Evolutionary conservation across 2,113 vertebrate genomes (phyloP).

Genomic region (Osmerus eperlanus): DNA sequence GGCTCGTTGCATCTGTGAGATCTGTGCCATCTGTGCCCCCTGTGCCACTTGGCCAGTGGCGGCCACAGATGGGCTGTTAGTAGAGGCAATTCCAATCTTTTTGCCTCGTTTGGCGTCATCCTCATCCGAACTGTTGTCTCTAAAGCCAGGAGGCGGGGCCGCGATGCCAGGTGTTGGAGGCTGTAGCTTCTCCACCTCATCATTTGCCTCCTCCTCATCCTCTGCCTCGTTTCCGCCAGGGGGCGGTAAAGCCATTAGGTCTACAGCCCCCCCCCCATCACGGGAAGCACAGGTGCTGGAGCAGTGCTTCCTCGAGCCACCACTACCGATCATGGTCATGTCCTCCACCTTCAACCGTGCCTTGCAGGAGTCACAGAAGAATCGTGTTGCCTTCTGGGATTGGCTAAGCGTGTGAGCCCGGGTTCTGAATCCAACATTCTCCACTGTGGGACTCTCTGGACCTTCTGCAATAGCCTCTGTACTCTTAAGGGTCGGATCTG

Average conservation of each 20-base stretch:
- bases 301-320: constrained; percentile 64
- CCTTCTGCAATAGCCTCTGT: constrained; percentile 75
- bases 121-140: constrained; percentile 97
- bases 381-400: constrained; percentile 71
- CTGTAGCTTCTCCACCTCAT: constrained; percentile 71
- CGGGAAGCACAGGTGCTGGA: constrained; percentile 74
- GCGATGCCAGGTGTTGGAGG: constrained; percentile 84
- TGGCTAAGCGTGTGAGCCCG: constrained; percentile 85
- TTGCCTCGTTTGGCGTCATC: constrained; percentile 86
- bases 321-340: constrained; percentile 38
- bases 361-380: constrained; percentile 95
- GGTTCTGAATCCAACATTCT: constrained; percentile 76
- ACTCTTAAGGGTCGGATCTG: constrained; percentile 89
- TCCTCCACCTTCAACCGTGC: constrained; percentile 79
- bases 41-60: constrained; percentile 43
- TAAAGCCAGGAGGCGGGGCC: constrained; percentile 93
- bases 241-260: constrained; percentile 90
- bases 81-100: constrained; percentile 47
- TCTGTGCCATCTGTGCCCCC: too few species aligned
- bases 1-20: constrained; percentile 46
- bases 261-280: constrained; percentile 86
- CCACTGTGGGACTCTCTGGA: constrained; percentile 62
- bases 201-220: constrained; percentile 62
- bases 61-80: constrained; percentile 8
- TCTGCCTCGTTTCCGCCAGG: constrained; percentile 88